A percentile compares a stretch with the other conserved stretches of the same genome.
These are phyloP conservation scores for Chrosomus eos DNA, from an alignment of 2,797 vertebrate species.

Conservation along the genomic window DNA sequence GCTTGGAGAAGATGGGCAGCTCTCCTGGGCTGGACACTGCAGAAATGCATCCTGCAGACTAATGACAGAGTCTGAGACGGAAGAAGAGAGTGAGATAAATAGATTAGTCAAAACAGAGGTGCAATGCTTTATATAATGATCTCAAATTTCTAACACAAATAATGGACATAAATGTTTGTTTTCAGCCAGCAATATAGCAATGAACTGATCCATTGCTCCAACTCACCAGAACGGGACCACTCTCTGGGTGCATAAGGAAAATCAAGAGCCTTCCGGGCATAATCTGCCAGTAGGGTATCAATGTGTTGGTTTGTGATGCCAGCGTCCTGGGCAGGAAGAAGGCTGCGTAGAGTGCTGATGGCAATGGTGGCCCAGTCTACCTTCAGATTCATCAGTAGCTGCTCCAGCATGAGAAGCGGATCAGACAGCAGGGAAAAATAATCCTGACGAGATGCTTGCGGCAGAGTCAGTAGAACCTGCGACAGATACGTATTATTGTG, in stretches of 20 bases:
- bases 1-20: slow-evolving; percentile 69
- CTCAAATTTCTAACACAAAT: not conserved
- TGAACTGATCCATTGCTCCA: not conserved
- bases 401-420: slow-evolving; percentile 94
- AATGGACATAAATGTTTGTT: not conserved
- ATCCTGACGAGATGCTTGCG: slow-evolving; percentile 82
- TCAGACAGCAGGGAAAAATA: slow-evolving; percentile 89
- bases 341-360: slow-evolving; percentile 82
- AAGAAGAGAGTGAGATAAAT: slow-evolving; percentile 5
- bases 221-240: slow-evolving; percentile 85
- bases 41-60: slow-evolving; percentile 83
- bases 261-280: slow-evolving; percentile 89
- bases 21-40: slow-evolving; percentile 82
- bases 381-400: slow-evolving; percentile 97
- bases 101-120: not conserved
- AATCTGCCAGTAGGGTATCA: slow-evolving; percentile 86
- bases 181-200: not conserved
- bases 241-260: slow-evolving; percentile 89
- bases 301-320: slow-evolving; percentile 84
- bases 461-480: slow-evolving; percentile 90
- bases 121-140: not conserved
- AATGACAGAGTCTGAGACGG: slow-evolving; percentile 84
- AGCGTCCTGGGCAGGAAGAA: slow-evolving; percentile 82
- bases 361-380: slow-evolving; percentile 91
- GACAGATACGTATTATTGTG: not conserved